Conservation (phyloP, 2,888 invertebrate genomes). For the Morinoia aosen region DNA sequence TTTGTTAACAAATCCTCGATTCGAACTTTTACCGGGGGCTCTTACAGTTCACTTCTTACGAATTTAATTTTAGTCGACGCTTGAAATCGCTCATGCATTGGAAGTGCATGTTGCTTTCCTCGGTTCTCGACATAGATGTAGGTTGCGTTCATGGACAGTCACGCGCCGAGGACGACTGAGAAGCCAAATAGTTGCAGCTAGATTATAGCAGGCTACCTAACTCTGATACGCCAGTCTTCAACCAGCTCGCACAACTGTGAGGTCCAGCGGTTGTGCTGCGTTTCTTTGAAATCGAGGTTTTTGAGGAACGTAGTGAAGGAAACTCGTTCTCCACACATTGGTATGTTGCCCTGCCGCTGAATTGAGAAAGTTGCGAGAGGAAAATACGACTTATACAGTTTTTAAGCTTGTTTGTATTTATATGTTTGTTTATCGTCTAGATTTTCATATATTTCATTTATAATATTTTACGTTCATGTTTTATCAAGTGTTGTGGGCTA, state of each 20-base stretch:
- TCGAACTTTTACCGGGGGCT: too few species aligned
- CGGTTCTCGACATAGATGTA: not conserved
- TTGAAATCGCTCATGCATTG: not conserved
- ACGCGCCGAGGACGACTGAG: not conserved
- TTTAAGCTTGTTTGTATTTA: too few species aligned
- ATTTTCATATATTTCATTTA: too few species aligned
- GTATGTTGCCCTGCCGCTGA: not conserved
- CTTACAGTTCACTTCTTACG: too few species aligned
- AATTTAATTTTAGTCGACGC: not conserved
- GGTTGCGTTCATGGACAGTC: not conserved
- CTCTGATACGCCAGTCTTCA: not conserved
- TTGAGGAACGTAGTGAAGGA: not conserved
- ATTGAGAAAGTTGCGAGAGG: too few species aligned
- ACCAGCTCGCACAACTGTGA: not conserved
- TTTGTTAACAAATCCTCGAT: too few species aligned
- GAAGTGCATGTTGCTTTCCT: not conserved
- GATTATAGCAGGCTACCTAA: not conserved
- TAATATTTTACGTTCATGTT: too few species aligned
- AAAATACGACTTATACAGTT: too few species aligned
- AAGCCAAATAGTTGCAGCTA: not conserved
- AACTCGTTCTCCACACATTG: not conserved
- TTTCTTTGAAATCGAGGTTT: not conserved
- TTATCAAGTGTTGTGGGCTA: too few species aligned
- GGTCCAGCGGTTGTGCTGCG: not conserved
- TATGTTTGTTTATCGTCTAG: too few species aligned